Evolutionary conservation across 2,888 invertebrate genomes (phyloP).

Genomic region (Aelia acuminata): DNA sequence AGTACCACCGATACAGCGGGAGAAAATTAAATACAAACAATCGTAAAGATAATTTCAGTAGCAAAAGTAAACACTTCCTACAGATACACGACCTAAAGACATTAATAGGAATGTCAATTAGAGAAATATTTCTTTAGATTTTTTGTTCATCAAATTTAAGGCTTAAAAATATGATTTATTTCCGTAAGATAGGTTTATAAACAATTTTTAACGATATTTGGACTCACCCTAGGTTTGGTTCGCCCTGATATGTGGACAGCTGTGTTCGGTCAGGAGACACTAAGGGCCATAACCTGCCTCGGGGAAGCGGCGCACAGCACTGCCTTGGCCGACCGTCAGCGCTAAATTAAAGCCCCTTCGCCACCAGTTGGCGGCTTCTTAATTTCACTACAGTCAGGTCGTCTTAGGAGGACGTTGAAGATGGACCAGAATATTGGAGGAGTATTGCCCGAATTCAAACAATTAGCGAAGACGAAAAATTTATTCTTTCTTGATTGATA

Average conservation of each 20-base stretch:
- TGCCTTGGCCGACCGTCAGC: slow-evolving; percentile 61
- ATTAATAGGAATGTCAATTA: slow-evolving; percentile 18
- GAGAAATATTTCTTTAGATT: background rate
- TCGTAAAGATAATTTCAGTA: background rate
- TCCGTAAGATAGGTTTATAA: background rate
- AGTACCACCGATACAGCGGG: background rate
- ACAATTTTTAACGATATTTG: background rate
- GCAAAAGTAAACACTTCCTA: background rate
- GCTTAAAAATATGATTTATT: background rate
- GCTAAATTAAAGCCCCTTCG: slow-evolving; percentile 63
- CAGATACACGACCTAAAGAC: background rate
- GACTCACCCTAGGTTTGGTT: background rate
- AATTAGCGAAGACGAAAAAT: too few species aligned
- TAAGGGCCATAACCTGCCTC: slow-evolving; percentile 16
- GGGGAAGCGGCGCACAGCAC: slow-evolving; percentile 11
- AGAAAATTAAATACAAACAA: background rate
- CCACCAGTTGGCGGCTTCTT: slow-evolving; percentile 59
- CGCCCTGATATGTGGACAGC: background rate
- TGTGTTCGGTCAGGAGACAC: background rate
- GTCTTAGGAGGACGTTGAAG: background rate
- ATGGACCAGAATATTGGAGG: too few species aligned
- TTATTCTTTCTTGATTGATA: too few species aligned
- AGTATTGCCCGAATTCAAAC: too few species aligned
- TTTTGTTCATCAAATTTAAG: background rate
- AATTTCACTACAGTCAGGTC: slow-evolving; percentile 47